Conservation (phyloP, 2,113 vertebrate species). For the Ailuropoda melanoleuca region DNA sequence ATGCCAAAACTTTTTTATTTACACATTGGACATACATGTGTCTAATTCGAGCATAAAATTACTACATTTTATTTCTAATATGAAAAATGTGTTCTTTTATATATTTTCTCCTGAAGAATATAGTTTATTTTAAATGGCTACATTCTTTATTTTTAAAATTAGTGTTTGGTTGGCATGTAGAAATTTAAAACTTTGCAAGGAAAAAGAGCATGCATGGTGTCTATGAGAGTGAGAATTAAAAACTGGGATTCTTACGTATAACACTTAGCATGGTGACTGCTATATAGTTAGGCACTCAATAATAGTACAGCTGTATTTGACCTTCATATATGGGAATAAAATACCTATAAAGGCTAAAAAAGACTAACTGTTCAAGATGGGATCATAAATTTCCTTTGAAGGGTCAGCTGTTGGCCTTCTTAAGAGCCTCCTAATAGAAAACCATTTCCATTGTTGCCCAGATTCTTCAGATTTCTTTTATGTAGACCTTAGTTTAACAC, state of each 20-base stretch:
- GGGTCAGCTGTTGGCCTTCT: not conserved
- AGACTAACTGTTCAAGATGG: not conserved
- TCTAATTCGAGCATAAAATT: not conserved
- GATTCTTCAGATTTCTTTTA: slow-evolving; percentile 1
- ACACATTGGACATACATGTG: not conserved
- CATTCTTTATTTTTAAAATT: slow-evolving; percentile 34
- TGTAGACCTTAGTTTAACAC: slow-evolving; percentile 17
- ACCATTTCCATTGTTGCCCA: not conserved
- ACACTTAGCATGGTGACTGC: not conserved
- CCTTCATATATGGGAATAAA: not conserved
- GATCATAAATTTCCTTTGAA: slow-evolving; percentile 21
- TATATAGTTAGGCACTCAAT: not conserved
- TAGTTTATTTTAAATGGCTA: slow-evolving; percentile 34
- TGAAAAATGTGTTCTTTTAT: not conserved
- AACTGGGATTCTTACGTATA: not conserved
- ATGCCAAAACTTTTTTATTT: slow-evolving; percentile 4
- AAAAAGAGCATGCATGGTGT: not conserved
- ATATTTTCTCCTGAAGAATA: not conserved
- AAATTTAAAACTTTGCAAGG: slow-evolving; percentile 40
- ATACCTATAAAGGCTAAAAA: not conserved
- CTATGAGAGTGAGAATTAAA: not conserved
- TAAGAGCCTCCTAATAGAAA: not conserved
- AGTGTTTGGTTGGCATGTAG: not conserved
- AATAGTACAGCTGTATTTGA: not conserved
- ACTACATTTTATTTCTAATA: slow-evolving; percentile 12